Conservation (phyloP, 2,797 vertebrate genomes). For the Catharus ustulatus region DNA sequence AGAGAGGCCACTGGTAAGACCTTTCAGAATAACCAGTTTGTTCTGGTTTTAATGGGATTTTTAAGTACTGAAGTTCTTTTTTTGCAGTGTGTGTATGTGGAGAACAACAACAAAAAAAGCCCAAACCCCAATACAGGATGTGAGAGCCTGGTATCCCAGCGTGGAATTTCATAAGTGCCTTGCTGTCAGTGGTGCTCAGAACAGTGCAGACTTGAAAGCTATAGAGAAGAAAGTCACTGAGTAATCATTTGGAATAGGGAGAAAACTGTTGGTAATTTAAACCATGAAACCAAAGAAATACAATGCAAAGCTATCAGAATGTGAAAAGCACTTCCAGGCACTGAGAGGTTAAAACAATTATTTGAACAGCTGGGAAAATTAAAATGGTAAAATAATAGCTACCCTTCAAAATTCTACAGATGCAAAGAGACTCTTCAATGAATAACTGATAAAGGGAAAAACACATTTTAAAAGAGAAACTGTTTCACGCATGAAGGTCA, state of each 20-base stretch:
- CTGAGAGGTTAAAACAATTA: slow-evolving; percentile 74
- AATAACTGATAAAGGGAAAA: slow-evolving; percentile 77
- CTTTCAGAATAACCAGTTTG: neutral
- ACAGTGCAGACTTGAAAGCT: neutral
- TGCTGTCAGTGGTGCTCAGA: neutral
- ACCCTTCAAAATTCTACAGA: slow-evolving; percentile 71
- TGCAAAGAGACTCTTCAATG: slow-evolving; percentile 74
- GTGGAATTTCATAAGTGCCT: neutral
- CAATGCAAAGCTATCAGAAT: slow-evolving; percentile 41
- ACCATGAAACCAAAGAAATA: slow-evolving; percentile 31
- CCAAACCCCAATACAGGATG: neutral
- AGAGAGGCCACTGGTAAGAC: neutral
- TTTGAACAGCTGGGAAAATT: slow-evolving; percentile 77
- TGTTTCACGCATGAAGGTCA: slow-evolving; percentile 71
- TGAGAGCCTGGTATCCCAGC: neutral
- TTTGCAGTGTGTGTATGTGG: too few species aligned
- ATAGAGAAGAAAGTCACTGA: neutral
- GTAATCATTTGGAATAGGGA: neutral
- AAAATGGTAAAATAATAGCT: slow-evolving; percentile 77
- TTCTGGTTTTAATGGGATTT: neutral
- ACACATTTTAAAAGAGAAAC: slow-evolving; percentile 63
- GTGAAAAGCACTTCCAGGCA: slow-evolving; percentile 64
- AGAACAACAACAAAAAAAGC: neutral
- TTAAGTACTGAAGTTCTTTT: neutral
- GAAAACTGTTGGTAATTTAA: neutral